Conservation (phyloP, 1,140 invertebrate genomes). For the Cherax quadricarinatus region DNA sequence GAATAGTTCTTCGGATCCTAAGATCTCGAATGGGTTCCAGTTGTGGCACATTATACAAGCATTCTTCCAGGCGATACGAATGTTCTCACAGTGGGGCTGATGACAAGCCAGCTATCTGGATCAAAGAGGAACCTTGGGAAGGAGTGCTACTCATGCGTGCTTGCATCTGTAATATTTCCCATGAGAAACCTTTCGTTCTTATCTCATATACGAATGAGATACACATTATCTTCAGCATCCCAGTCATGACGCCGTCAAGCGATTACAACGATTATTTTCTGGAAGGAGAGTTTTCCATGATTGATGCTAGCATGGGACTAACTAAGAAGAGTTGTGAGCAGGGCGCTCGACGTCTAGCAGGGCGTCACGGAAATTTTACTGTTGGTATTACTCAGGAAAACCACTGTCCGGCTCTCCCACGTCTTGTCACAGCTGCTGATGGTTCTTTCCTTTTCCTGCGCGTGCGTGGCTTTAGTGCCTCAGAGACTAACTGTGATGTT, state of each 20-base stretch:
- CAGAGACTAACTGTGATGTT: constrained; percentile 66
- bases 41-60: constrained; percentile 66
- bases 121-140: constrained; percentile 71
- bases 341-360: constrained; percentile 27
- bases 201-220: constrained; percentile 68
- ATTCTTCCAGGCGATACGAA: constrained; percentile 65
- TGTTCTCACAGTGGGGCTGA: constrained; percentile 64
- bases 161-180: constrained; percentile 69
- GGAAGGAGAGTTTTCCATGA: constrained; percentile 68
- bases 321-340: constrained; percentile 11
- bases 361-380: constrained; percentile 69
- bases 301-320: constrained; percentile 18
- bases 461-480: constrained; percentile 56
- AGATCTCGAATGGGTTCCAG: constrained; percentile 62
- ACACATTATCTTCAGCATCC: constrained; percentile 65
- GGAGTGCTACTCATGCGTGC: constrained; percentile 66
- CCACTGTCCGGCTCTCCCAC: constrained; percentile 61
- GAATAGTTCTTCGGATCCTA: constrained; percentile 73
- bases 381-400: constrained; percentile 47
- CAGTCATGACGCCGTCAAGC: constrained; percentile 69
- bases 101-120: constrained; percentile 65
- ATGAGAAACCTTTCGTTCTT: constrained; percentile 63
- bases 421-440: constrained; percentile 66
- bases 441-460: constrained; percentile 69
- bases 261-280: constrained; percentile 72